Evolutionary conservation across 2,888 invertebrate species (phyloP).

Genomic region (Serripes groenlandicus): DNA sequence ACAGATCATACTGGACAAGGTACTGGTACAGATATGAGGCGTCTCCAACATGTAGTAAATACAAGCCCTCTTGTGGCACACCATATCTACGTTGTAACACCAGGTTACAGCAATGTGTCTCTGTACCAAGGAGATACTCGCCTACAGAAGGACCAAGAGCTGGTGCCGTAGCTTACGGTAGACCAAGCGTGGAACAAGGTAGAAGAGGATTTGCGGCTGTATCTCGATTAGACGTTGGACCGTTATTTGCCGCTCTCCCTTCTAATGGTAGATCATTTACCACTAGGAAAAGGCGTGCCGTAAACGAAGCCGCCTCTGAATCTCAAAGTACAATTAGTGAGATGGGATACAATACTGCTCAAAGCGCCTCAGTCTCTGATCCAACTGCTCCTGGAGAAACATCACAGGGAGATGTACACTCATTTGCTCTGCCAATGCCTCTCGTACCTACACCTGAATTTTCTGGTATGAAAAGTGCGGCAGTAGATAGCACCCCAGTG

Average conservation of each 20-base stretch:
- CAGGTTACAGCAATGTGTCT: slow-evolving; percentile 38
- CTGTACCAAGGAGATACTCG: slow-evolving; percentile 20
- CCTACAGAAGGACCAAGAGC: slow-evolving; percentile 13
- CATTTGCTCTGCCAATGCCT: too few species aligned
- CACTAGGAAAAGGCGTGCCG: slow-evolving; percentile 6
- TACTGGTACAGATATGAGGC: slow-evolving; percentile 64
- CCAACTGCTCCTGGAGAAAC: too few species aligned
- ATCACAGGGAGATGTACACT: too few species aligned
- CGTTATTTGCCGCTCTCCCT: slow-evolving; percentile 35
- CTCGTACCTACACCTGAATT: too few species aligned
- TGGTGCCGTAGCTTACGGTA: slow-evolving; percentile 4
- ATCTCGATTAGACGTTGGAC: slow-evolving; percentile 33
- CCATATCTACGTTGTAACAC: slow-evolving; percentile 59
- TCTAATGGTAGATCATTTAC: slow-evolving; percentile 34
- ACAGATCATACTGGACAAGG: slow-evolving; percentile 57
- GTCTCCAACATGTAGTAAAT: slow-evolving; percentile 59
- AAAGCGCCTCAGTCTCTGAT: too few species aligned
- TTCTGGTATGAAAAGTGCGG: too few species aligned
- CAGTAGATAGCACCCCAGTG: too few species aligned
- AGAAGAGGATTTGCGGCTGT: slow-evolving; percentile 20
- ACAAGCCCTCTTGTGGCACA: slow-evolving; percentile 61
- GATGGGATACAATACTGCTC: too few species aligned
- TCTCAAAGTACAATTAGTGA: too few species aligned
- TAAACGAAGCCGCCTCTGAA: neutral
- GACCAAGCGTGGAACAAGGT: neutral